These are phyloP conservation scores for Poecilia latipinna DNA, from an alignment of 2,113 vertebrate genomes.

Conservation along the genomic window DNA sequence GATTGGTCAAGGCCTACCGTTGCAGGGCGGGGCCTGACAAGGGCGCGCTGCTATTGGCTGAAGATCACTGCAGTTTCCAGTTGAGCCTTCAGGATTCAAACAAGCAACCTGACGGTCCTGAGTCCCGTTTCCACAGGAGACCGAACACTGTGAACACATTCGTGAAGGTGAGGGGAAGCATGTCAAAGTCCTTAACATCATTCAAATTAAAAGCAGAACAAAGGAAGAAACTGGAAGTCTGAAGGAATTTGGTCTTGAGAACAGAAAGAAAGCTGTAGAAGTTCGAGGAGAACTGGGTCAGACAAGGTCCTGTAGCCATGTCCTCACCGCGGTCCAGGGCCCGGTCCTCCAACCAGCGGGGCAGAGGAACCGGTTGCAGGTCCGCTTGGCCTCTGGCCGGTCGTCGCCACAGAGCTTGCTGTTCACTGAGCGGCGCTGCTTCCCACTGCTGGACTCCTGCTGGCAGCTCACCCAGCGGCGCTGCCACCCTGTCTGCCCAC, in stretches of 20 bases:
- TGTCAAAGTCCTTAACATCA: too few relatives aligned
- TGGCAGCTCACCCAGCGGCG: slow-evolving; percentile 88
- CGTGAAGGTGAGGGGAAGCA: too few relatives aligned
- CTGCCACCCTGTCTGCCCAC: slow-evolving; percentile 89
- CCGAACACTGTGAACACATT: slow-evolving; percentile 85
- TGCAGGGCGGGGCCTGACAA: slow-evolving; percentile 85
- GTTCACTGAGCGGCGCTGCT: slow-evolving; percentile 85
- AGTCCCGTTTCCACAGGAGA: slow-evolving; percentile 91
- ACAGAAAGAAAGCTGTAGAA: background rate
- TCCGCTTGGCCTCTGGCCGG: slow-evolving; percentile 85
- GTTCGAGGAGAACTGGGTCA: background rate
- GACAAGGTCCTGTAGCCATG: background rate
- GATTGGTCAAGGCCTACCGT: slow-evolving; percentile 23
- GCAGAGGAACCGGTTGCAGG: slow-evolving; percentile 90
- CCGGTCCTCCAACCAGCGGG: slow-evolving; percentile 87
- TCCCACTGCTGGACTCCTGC: slow-evolving; percentile 82
- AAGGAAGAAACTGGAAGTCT: too few relatives aligned
- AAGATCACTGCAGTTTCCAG: slow-evolving; percentile 81
- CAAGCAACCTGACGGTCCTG: slow-evolving; percentile 91
- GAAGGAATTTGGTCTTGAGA: background rate
- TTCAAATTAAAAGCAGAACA: too few relatives aligned
- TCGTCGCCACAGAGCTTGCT: slow-evolving; percentile 87
- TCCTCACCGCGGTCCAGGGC: slow-evolving; percentile 89
- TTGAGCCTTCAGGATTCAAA: slow-evolving; percentile 78
- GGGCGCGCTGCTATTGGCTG: slow-evolving; percentile 80